Evolutionary conservation across 1,140 invertebrate genomes (phyloP), one percentile per base, ranked within the genome.

Genomic region (Agraylea sexmaculata): DNA sequence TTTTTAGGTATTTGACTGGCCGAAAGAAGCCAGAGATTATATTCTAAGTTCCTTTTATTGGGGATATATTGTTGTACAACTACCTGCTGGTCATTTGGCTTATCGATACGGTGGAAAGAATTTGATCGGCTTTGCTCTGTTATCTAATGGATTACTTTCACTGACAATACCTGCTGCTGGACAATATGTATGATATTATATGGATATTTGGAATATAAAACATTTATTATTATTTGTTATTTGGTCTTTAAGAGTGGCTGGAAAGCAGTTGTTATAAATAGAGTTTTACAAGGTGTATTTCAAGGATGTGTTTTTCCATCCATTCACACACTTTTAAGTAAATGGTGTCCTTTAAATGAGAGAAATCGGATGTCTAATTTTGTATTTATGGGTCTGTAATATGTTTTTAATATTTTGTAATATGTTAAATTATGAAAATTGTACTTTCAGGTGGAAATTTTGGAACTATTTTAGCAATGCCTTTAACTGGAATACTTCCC

Each of bases 281-380:
- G 87, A 18, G 67, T 86, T 0, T 37, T 83, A 0, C 76, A 83
- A 56, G 88, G 88, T 1, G 54, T 87, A 3, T 70, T 67, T 20
- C 77, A 90, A 68, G 83, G 86, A 10, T 75, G 83, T 1, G 66
- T 81, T 0, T 83, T 80, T 46, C 87, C 87, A 0, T 70, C 72
- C n/a, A 68, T 81, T 4, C 83, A 88, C 50, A 76, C 75, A 0
- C 59, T 90, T 11, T 57, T 89, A 44, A 74, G 82, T 0, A 80
- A 78, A 51, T 92, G 88, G 87, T 73, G 56, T 0, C 59, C 60
- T 0, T 20, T 52, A 0, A 56, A 43, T 13, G 62, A 64, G 41
- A 44, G 56, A 11, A 57, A 40, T 2, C 52, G 45, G 12, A 42
- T 64, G 3, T 52, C 44, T 23, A 54, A 52, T 25, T 61, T 53